These are phyloP conservation scores for Rutpela maculata DNA, from an alignment of 2,888 invertebrate species.

Conservation along the genomic window DNA sequence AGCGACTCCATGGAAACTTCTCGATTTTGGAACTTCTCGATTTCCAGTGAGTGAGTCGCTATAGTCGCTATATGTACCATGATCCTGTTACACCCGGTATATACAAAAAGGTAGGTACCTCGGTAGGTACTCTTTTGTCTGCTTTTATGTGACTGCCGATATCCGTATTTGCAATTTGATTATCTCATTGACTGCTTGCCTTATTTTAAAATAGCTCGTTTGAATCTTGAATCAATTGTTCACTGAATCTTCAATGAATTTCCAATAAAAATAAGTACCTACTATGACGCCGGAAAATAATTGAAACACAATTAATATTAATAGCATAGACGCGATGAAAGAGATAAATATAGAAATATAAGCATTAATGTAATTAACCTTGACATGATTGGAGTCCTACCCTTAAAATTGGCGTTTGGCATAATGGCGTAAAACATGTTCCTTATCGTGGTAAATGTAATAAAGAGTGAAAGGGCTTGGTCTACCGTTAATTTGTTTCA, in stretches of 20 bases:
- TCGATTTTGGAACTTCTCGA: too few species aligned
- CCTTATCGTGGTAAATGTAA: constrained; percentile 17
- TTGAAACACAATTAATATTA: constrained; percentile 2
- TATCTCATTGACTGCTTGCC: not conserved
- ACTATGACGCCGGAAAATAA: not conserved
- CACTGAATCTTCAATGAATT: not conserved
- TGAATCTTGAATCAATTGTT: not conserved
- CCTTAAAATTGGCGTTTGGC: constrained; percentile 26
- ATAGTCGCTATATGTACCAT: too few species aligned
- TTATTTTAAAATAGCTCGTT: not conserved
- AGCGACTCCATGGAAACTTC: too few species aligned
- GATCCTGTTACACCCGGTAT: too few species aligned
- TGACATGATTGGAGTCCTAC: constrained; percentile 30
- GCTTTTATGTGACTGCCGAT: too few species aligned
- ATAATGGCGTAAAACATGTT: constrained; percentile 31
- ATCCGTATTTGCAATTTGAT: too few species aligned
- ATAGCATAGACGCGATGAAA: not conserved
- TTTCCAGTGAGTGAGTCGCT: too few species aligned
- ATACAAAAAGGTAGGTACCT: too few species aligned
- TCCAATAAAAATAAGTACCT: not conserved
- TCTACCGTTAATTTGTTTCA: constrained; percentile 59
- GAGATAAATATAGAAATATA: constrained; percentile 29
- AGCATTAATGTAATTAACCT: constrained; percentile 29
- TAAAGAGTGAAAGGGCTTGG: constrained; percentile 60
- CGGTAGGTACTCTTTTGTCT: too few species aligned